phyloP scores from a whole-genome alignment of 2,888 invertebrate genomes.

The Dugesia japonica region DNA sequence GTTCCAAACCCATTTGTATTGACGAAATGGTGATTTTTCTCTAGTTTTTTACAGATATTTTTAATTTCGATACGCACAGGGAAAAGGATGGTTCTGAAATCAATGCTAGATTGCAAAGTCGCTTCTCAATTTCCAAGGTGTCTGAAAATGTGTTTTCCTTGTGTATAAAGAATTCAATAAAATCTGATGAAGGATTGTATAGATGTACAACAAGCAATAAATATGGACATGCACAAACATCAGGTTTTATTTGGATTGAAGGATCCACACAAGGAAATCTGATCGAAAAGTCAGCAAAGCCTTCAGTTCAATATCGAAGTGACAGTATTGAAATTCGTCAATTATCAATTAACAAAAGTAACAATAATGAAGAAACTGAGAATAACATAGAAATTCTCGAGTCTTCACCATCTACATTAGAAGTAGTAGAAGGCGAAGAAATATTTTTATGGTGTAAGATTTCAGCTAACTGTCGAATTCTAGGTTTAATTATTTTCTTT shows the following conservation, averaged over 20 bases:
- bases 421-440: conserved; percentile 17
- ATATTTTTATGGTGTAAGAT: conserved; percentile 16
- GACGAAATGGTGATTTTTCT: conserved; percentile 32
- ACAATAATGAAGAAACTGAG: neutral
- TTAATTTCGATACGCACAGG: neutral
- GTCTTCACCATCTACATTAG: neutral
- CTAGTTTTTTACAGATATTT: neutral
- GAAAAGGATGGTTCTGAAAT: conserved; percentile 35
- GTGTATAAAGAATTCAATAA: conserved; percentile 10
- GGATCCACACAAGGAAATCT: neutral
- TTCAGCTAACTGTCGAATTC: neutral
- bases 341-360: neutral
- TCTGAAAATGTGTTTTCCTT: conserved; percentile 12
- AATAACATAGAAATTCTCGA: neutral
- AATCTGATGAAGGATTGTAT: conserved; percentile 34
- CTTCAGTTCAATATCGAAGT: neutral
- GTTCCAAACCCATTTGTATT: conserved; percentile 28
- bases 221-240: conserved; percentile 29
- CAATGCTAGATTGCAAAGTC: neutral
- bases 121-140: neutral
- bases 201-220: conserved; percentile 33
- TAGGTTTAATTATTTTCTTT: conserved; percentile 16
- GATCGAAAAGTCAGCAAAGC: neutral
- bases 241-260: conserved; percentile 33
- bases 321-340: neutral